A percentile compares a stretch with the other conserved stretches of the same genome.
Conservation (phyloP, 2,113 vertebrate genomes). For the Neogobius melanostomus region DNA sequence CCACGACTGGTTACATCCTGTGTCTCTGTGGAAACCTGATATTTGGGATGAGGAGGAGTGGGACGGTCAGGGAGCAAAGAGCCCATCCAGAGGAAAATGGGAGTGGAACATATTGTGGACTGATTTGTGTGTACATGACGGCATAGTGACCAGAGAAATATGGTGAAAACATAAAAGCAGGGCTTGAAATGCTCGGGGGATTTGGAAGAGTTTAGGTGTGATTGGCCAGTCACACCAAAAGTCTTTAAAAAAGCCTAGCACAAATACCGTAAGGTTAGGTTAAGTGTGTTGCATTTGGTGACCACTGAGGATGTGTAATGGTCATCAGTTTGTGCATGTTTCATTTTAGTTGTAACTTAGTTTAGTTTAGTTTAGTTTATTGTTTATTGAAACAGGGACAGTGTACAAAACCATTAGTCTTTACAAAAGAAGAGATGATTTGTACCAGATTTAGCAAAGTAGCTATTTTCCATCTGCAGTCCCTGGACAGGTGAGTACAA, state of each 20-base stretch:
- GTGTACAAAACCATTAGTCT: no score
- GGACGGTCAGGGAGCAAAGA: constrained; percentile 19
- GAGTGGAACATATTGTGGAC: constrained; percentile 45
- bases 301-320: neutral
- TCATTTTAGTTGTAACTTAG: neutral
- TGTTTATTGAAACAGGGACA: no score
- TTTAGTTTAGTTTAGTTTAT: no score
- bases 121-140: constrained; percentile 11
- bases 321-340: neutral
- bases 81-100: constrained; percentile 51
- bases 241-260: no score
- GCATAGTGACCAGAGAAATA: neutral
- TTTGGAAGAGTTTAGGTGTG: no score
- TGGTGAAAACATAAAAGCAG: neutral
- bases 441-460: no score
- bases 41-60: constrained; percentile 35
- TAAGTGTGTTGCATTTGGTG: neutral
- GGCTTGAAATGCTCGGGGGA: neutral
- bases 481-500: no score
- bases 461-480: no score
- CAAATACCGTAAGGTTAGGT: neutral
- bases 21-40: constrained; percentile 68
- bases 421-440: no score
- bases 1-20: constrained; percentile 56
- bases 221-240: no score